Percentiles rank a stretch among this genome's conserved stretches.
Evolutionary conservation across 2,888 invertebrate species (phyloP).

Genomic region (Malachius bipustulatus): DNA sequence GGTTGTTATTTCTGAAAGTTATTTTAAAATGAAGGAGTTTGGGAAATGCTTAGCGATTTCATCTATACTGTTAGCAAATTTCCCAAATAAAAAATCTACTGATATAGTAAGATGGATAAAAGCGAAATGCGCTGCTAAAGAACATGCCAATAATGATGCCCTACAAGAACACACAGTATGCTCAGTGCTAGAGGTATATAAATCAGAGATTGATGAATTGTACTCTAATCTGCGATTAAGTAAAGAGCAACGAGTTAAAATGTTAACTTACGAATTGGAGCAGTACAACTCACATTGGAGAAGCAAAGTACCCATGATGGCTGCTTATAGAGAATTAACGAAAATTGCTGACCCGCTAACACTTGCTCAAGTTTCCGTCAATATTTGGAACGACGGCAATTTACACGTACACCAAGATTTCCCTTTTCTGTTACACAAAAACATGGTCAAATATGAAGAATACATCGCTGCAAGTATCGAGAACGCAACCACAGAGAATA

Average conservation of each 20-base stretch:
- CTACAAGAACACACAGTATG: slow-evolving; percentile 22
- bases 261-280: slow-evolving; percentile 23
- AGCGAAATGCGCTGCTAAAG: slow-evolving; percentile 20
- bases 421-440: slow-evolving; percentile 13
- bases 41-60: slow-evolving; percentile 19
- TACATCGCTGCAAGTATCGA: slow-evolving; percentile 7
- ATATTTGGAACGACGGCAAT: slow-evolving; percentile 22
- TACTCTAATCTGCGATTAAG: slow-evolving; percentile 14
- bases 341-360: slow-evolving; percentile 19
- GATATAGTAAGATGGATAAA: slow-evolving; percentile 22
- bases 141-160: slow-evolving; percentile 13
- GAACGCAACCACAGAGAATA: slow-evolving; percentile 10
- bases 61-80: slow-evolving; percentile 20
- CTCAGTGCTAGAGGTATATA: slow-evolving; percentile 18
- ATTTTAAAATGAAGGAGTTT: slow-evolving; percentile 14
- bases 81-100: slow-evolving; percentile 14
- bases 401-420: slow-evolving; percentile 18
- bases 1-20: slow-evolving; percentile 13
- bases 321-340: slow-evolving; percentile 21
- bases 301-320: slow-evolving; percentile 24
- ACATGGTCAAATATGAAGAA: slow-evolving; percentile 18
- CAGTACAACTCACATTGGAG: slow-evolving; percentile 25
- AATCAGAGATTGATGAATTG: slow-evolving; percentile 14
- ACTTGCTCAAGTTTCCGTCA: slow-evolving; percentile 19
- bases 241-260: slow-evolving; percentile 16